A percentile compares a stretch with the other conserved stretches of the same genome.
These are phyloP conservation scores for Sipha maydis DNA, from an alignment of 2,888 invertebrate species.

Conservation along the genomic window DNA sequence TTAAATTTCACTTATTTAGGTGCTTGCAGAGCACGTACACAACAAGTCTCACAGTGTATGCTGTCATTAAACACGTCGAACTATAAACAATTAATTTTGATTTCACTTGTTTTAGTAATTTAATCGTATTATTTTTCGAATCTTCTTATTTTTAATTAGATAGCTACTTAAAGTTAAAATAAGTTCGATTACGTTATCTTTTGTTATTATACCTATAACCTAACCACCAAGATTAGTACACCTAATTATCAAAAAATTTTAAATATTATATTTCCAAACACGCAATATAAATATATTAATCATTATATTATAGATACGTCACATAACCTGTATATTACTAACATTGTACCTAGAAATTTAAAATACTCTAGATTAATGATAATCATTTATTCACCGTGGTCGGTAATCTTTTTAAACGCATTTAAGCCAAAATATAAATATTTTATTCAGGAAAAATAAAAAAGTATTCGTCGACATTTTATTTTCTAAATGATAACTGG, in stretches of 20 bases:
- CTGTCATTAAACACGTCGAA: background rate
- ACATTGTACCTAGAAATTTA: background rate
- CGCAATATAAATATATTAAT: background rate
- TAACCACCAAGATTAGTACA: background rate
- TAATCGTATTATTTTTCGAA: constrained; percentile 1
- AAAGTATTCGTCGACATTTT: no score
- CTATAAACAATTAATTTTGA: constrained; percentile 25
- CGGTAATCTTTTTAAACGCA: background rate
- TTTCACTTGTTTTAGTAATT: constrained; percentile 54
- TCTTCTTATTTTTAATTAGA: constrained; percentile 3
- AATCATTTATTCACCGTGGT: background rate
- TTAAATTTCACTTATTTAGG: constrained; percentile 41
- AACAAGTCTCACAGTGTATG: constrained; percentile 25
- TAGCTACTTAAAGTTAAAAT: background rate
- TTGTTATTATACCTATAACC: background rate
- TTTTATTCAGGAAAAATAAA: no score
- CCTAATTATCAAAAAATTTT: background rate
- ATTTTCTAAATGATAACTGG: no score
- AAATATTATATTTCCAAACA: background rate
- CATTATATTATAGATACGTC: background rate
- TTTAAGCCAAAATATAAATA: background rate
- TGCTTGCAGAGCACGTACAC: constrained; percentile 37
- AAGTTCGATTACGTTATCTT: background rate
- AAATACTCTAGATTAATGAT: background rate
- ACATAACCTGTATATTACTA: background rate